Conservation (phyloP, 2,888 invertebrate genomes). For the Aleiodes leptofemur region DNA sequence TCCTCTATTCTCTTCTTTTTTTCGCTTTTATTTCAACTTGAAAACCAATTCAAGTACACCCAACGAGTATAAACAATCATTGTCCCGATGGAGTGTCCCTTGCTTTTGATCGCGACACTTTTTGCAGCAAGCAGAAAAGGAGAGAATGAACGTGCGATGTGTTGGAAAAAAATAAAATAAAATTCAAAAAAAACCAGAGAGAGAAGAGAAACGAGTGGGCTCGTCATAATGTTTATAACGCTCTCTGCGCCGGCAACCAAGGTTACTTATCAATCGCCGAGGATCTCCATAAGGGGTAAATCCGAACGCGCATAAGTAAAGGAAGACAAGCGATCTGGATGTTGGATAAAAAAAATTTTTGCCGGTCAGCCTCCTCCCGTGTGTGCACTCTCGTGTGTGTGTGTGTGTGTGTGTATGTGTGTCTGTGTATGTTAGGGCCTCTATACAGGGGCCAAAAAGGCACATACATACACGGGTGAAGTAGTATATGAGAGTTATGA, state of each 20-base stretch:
- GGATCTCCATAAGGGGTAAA: constrained; percentile 31
- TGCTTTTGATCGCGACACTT: constrained; percentile 27
- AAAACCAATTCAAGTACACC: constrained; percentile 16
- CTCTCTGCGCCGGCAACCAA: constrained; percentile 25
- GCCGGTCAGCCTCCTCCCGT: constrained; percentile 14
- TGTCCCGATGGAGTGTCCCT: constrained; percentile 12
- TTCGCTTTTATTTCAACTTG: not conserved
- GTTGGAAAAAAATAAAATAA: not conserved
- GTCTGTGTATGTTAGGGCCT: too few relatives aligned
- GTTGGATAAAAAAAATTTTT: constrained; percentile 28
- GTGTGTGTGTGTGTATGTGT: too few relatives aligned
- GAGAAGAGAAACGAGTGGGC: constrained; percentile 13
- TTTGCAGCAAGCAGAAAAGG: constrained; percentile 16
- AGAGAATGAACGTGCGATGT: not conserved
- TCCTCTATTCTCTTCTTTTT: not conserved
- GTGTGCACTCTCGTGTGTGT: not conserved
- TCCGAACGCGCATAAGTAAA: constrained; percentile 20
- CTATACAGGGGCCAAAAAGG: not conserved
- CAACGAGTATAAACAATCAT: constrained; percentile 29
- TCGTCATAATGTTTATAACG: constrained; percentile 35
- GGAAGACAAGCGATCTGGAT: constrained; percentile 32
- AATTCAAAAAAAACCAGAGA: not conserved
- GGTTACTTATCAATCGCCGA: constrained; percentile 32
- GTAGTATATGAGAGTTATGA: constrained; percentile 10
- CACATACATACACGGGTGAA: too few relatives aligned